phyloP scores from a whole-genome alignment of 2,113 vertebrate species.

The Oryzias javanicus region DNA sequence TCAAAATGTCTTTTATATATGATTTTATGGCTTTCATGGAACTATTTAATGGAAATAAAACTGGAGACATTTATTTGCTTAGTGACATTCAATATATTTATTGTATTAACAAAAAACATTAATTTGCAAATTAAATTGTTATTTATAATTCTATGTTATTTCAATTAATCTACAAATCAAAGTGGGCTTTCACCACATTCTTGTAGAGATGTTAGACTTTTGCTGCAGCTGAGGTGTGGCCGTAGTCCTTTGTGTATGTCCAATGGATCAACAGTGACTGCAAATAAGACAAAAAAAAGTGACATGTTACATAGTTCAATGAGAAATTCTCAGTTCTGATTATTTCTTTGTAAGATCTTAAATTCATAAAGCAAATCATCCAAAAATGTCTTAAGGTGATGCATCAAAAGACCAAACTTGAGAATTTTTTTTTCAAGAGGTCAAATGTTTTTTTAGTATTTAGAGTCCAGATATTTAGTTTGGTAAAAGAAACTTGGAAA shows the following conservation, averaged over 20 bases:
- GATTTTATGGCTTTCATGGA: no score
- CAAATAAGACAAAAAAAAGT: conserved; percentile 2
- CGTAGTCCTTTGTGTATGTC: conserved; percentile 4
- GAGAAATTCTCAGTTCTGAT: background rate
- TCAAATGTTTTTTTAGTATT: no score
- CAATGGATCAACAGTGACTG: conserved; percentile 21
- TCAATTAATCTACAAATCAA: background rate
- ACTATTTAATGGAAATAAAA: no score
- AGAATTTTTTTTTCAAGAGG: no score
- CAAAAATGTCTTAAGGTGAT: no score
- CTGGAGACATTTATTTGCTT: no score
- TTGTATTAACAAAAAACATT: background rate
- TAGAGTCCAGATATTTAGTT: no score
- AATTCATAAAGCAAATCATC: background rate
- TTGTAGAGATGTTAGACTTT: background rate
- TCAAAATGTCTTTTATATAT: no score
- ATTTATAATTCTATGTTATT: background rate
- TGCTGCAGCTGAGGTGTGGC: conserved; percentile 1
- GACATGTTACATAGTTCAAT: background rate
- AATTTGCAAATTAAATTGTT: background rate
- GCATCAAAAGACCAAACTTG: no score
- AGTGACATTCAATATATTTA: no score
- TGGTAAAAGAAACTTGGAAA: no score
- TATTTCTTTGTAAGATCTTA: background rate
- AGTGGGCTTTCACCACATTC: background rate